A percentile compares a stretch with the other conserved stretches of the same genome.
Evolutionary conservation across 2,797 vertebrate genomes (phyloP).

Genomic region (Tragelaphus eurycerus): DNA sequence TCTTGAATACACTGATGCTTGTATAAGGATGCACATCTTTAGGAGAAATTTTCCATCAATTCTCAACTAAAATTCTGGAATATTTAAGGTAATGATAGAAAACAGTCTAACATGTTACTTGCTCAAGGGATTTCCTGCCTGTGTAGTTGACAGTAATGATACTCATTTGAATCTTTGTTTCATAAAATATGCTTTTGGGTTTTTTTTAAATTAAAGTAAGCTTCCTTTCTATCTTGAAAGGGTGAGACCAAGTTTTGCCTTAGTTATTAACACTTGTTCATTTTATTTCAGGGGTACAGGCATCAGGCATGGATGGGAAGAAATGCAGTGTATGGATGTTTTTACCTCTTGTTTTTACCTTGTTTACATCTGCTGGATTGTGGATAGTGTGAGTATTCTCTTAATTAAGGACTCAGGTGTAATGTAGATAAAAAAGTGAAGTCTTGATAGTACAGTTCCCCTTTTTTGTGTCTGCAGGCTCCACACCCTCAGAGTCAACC

Average conservation of each 20-base stretch:
- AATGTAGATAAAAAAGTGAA: not conserved
- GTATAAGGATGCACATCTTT: not conserved
- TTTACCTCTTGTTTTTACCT: slow-evolving; percentile 89
- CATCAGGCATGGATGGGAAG: slow-evolving; percentile 87
- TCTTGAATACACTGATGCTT: not conserved
- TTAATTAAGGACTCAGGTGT: not conserved
- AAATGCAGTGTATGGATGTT: slow-evolving; percentile 91
- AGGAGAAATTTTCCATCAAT: not conserved
- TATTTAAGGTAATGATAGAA: not conserved
- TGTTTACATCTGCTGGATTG: slow-evolving; percentile 89
- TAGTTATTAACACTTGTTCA: not conserved
- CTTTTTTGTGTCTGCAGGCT: not conserved
- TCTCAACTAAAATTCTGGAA: not conserved
- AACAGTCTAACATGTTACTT: not conserved
- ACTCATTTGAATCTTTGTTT: not conserved
- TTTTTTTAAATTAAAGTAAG: not conserved
- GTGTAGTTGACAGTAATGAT: not conserved
- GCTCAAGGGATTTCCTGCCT: not conserved
- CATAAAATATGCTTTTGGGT: not conserved
- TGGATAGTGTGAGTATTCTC: slow-evolving; percentile 92
- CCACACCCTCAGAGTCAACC: not conserved
- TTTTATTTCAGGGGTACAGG: slow-evolving; percentile 73
- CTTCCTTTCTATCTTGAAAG: not conserved
- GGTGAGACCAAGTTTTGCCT: not conserved
- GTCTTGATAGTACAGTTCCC: not conserved